Evolutionary conservation across 2,113 vertebrate species (phyloP).

Genomic region (Mixornis gularis): DNA sequence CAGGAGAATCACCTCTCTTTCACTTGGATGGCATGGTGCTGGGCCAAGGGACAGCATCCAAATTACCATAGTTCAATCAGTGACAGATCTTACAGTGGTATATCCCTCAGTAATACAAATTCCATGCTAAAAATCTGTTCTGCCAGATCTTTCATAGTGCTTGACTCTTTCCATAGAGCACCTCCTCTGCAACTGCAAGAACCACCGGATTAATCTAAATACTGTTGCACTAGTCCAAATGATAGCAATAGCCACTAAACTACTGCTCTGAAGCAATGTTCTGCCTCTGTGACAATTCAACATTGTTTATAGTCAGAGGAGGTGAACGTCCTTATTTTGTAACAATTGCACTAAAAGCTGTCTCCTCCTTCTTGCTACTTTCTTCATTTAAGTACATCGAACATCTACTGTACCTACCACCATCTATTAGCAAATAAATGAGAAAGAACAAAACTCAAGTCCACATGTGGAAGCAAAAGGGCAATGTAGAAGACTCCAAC

Average conservation of each 20-base stretch:
- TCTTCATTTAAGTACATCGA: not conserved
- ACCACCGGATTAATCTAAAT: not conserved
- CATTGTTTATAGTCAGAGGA: not conserved
- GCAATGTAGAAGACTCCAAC: not conserved
- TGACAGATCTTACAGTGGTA: not conserved
- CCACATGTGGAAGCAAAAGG: not conserved
- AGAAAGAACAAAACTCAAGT: not conserved
- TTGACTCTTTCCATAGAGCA: not conserved
- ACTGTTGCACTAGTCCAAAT: not conserved
- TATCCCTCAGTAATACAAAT: not conserved
- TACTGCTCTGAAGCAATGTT: not conserved
- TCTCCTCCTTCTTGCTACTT: not conserved
- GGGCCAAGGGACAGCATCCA: not conserved
- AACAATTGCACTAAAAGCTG: not conserved
- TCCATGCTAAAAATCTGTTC: not conserved
- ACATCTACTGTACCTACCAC: not conserved
- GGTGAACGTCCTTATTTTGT: not conserved
- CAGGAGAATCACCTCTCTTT: not conserved
- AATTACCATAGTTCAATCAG: not conserved
- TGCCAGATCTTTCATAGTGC: not conserved
- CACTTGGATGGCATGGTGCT: not conserved
- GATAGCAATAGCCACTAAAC: not conserved
- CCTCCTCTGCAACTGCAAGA: not conserved
- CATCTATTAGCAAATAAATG: not conserved
- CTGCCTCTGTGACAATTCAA: not conserved